These are phyloP conservation scores for Scomber japonicus DNA, from an alignment of 2,113 vertebrate genomes.

Conservation along the genomic window DNA sequence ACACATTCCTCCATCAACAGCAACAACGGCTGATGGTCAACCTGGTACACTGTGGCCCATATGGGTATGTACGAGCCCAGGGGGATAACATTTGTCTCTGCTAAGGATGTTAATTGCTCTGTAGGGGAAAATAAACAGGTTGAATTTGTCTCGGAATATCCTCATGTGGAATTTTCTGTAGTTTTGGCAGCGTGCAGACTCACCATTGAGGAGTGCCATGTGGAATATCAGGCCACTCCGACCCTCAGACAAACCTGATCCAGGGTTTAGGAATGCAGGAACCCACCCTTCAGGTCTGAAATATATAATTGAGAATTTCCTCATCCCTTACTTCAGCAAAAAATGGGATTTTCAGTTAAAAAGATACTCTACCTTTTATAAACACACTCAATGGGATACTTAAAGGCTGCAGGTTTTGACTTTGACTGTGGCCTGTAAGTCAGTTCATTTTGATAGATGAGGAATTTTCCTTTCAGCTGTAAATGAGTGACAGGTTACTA, in stretches of 20 bases:
- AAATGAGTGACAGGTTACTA: background rate
- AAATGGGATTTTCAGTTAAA: background rate
- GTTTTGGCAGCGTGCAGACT: background rate
- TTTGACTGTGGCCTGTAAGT: constrained; percentile 69
- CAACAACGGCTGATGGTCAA: constrained; percentile 82
- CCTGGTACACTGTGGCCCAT: constrained; percentile 81
- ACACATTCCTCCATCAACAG: constrained; percentile 85
- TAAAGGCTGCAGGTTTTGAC: constrained; percentile 42
- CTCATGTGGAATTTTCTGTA: fast-evolving
- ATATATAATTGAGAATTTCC: fast-evolving
- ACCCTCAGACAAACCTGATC: constrained; percentile 57
- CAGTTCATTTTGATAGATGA: constrained; percentile 73
- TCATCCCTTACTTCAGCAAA: background rate
- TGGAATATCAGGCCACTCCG: constrained; percentile 76
- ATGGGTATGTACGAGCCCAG: constrained; percentile 84
- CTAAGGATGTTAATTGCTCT: constrained; percentile 76
- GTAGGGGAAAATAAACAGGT: background rate
- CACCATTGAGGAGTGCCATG: constrained; percentile 82
- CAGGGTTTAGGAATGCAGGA: constrained; percentile 56
- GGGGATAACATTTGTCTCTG: constrained; percentile 68
- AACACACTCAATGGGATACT: constrained; percentile 70
- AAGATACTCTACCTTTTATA: constrained; percentile 58
- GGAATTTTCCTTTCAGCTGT: constrained; percentile 70
- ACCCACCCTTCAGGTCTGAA: constrained; percentile 65
- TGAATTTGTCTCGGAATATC: background rate